Conservation (phyloP, 2,888 invertebrate genomes). For the Phalera bucephala region DNA sequence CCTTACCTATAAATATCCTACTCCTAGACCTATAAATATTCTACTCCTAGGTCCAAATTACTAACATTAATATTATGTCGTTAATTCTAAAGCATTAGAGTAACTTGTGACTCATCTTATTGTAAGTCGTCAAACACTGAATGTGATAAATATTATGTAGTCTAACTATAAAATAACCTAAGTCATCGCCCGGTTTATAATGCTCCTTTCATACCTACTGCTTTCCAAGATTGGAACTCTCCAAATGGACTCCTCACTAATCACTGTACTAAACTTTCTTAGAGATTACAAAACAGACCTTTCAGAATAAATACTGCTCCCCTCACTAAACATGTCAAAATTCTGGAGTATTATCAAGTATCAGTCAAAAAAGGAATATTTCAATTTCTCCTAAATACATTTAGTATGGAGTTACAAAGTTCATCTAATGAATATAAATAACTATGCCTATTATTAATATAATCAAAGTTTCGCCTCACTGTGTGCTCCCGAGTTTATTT, state of each 20-base stretch:
- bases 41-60: too few species aligned
- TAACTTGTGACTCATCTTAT: slow-evolving; percentile 24
- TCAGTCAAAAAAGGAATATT: background rate
- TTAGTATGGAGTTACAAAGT: slow-evolving; percentile 26
- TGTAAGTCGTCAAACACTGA: slow-evolving; percentile 36
- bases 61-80: slow-evolving; percentile 3
- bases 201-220: slow-evolving; percentile 22
- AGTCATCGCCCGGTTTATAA: slow-evolving; percentile 43
- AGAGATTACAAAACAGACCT: background rate
- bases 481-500: slow-evolving; percentile 28
- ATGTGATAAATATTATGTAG: slow-evolving; percentile 30
- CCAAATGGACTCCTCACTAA: slow-evolving; percentile 17
- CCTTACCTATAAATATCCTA: slow-evolving; percentile 9
- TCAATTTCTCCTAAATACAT: slow-evolving; percentile 21
- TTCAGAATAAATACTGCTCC: slow-evolving; percentile 21
- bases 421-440: slow-evolving; percentile 36
- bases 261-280: slow-evolving; percentile 21
- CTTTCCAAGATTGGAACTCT: slow-evolving; percentile 33
- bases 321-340: slow-evolving; percentile 10
- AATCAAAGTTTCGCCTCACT: slow-evolving; percentile 27
- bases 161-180: slow-evolving; percentile 28
- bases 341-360: background rate
- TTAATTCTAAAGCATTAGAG: slow-evolving; percentile 1
- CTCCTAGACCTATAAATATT: slow-evolving; percentile 11
- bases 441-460: slow-evolving; percentile 26